Conservation (phyloP, 2,888 invertebrate species). For the Oligia fasciuncula region DNA sequence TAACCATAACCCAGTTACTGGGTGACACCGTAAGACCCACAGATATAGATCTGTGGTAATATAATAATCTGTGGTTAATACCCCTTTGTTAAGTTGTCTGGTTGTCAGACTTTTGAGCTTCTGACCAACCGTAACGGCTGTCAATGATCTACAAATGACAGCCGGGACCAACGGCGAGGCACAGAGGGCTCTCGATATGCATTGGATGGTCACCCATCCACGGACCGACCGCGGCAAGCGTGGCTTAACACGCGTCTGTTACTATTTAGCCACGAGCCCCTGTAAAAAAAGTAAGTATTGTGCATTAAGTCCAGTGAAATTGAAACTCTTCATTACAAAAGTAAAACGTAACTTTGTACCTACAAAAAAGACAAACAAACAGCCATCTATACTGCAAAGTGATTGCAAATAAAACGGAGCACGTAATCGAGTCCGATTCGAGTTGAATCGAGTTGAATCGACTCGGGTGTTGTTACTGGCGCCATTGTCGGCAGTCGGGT, state of each 20-base stretch:
- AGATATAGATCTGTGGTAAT: too few relatives aligned
- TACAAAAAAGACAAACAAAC: slow-evolving; percentile 17
- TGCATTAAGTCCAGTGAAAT: neutral
- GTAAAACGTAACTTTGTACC: neutral
- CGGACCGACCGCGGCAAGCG: neutral
- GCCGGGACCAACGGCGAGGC: too few relatives aligned
- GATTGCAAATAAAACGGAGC: slow-evolving; percentile 45
- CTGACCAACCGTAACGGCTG: too few relatives aligned
- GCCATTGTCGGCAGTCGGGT: slow-evolving; percentile 27
- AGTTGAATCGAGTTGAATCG: slow-evolving; percentile 48
- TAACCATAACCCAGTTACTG: too few relatives aligned
- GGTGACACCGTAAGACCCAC: too few relatives aligned
- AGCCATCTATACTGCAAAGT: slow-evolving; percentile 18
- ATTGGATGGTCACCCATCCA: neutral
- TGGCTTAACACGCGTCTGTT: neutral
- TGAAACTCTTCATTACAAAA: slow-evolving; percentile 9
- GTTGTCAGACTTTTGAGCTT: too few relatives aligned
- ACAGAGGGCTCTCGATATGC: neutral
- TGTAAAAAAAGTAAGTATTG: neutral
- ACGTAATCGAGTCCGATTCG: slow-evolving; percentile 42
- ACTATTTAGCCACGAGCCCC: neutral
- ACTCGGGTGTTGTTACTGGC: slow-evolving; percentile 46
- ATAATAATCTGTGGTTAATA: too few relatives aligned
- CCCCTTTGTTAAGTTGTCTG: too few relatives aligned
- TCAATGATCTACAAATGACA: too few relatives aligned